Evolutionary conservation across 2,888 invertebrate genomes (phyloP), one percentile per base, ranked within the genome.

Genomic region (Eupsilia transversa): DNA sequence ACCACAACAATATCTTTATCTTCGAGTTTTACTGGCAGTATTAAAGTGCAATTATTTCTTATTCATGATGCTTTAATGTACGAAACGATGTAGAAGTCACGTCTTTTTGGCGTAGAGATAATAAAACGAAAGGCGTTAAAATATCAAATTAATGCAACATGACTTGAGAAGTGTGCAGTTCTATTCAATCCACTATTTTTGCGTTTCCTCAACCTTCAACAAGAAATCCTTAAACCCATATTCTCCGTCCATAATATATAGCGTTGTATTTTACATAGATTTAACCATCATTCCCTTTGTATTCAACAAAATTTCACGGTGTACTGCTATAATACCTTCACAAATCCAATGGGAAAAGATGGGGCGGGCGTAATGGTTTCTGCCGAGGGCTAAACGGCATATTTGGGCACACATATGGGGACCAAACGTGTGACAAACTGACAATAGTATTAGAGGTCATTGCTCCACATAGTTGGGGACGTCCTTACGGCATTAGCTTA

Each of bases 401-500:
- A 64, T 49, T 63, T 74, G 43, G 59, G 52, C 59, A 64, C 70
- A 74, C 74, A 78, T 74, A 57, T 57, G 77, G 49, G 54, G 56
- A 52, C 60, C 61, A 38, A 74, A 56, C 43, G 38, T 49, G n/a
- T 73, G 69, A 74, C 69, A 77, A 73, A 74, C 20, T 73, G 69
- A 74, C 69, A 77, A 73, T 74, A 61, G 27, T 64, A 52, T 73
- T 43, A 57, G 65, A 84, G 84, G 72, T 87, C 82, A 74, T 75
- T 75, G 78, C 72, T 75, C 84, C 54, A 80, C 20, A 79, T 81
- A 80, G 72, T 74, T 75, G 74, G 68, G 79, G 79, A 81, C 83
- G 76, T 87, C 74, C 87, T 84, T 75, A 64, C 59, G 74, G 68
- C 79, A 72, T 79, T 78, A 52, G 74, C 70, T 80, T 74, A 85